A percentile compares a stretch with the other conserved stretches of the same genome.
phyloP scores from a whole-genome alignment of 2,797 vertebrate species.

The Myiothlypis chrysogaster region DNA sequence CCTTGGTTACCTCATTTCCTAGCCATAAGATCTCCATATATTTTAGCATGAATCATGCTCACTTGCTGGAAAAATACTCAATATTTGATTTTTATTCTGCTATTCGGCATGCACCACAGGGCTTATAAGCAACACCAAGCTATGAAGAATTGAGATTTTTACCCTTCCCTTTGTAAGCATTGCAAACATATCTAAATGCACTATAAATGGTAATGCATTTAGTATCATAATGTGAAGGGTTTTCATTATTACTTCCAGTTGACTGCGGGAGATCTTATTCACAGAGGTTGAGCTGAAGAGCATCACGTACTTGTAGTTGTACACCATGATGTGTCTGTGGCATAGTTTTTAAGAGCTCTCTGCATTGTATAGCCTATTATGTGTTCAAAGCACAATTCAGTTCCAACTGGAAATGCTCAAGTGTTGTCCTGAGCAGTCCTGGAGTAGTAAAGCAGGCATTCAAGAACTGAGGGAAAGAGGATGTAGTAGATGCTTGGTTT shows the following conservation, averaged over 20 bases:
- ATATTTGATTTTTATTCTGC: not conserved
- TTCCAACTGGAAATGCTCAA: not conserved
- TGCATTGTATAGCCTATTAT: not conserved
- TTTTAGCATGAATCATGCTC: not conserved
- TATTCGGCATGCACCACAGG: not conserved
- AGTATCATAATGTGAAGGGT: not conserved
- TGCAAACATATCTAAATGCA: not conserved
- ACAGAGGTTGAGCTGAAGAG: not conserved
- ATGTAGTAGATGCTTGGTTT: not conserved
- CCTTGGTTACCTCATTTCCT: not conserved
- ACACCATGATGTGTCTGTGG: not conserved
- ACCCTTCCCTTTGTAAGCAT: not conserved
- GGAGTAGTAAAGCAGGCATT: not conserved
- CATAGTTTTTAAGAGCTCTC: constrained; percentile 6
- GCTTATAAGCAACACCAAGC: not conserved
- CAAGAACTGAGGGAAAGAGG: not conserved
- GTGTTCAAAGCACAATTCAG: not conserved
- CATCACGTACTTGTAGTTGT: not conserved
- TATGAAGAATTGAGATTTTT: not conserved
- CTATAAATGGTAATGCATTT: not conserved
- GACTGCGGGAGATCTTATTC: not conserved
- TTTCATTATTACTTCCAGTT: not conserved
- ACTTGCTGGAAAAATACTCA: not conserved
- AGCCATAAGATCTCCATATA: not conserved
- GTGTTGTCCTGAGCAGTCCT: not conserved